Evolutionary conservation across 2,888 invertebrate genomes (phyloP).

Genomic region (Endomychus coccineus): DNA sequence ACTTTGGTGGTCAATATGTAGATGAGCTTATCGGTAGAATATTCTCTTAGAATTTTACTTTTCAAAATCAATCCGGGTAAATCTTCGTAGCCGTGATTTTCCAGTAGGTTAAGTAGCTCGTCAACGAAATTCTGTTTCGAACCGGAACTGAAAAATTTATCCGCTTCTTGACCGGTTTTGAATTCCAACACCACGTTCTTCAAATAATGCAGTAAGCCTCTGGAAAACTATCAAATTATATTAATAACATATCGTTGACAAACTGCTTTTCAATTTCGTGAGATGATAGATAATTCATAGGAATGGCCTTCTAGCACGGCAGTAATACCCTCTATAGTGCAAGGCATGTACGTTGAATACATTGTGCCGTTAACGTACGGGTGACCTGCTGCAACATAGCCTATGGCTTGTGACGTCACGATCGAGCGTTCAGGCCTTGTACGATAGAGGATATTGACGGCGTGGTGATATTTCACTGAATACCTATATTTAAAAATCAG

Average conservation of each 20-base stretch:
- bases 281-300: too few relatives aligned
- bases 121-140: slow-evolving; percentile 41
- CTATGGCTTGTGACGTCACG: too few relatives aligned
- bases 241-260: too few relatives aligned
- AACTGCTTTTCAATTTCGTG: too few relatives aligned
- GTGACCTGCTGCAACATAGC: too few relatives aligned
- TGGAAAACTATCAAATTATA: slow-evolving; percentile 31
- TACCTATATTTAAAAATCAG: neutral
- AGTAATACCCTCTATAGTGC: too few relatives aligned
- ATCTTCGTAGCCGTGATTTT: slow-evolving; percentile 41
- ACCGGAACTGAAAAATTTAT: slow-evolving; percentile 40
- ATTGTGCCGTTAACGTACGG: too few relatives aligned
- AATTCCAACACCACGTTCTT: slow-evolving; percentile 40
- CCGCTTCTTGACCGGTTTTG: slow-evolving; percentile 43
- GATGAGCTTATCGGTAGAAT: slow-evolving; percentile 50
- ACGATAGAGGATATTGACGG: too few relatives aligned
- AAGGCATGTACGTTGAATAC: too few relatives aligned
- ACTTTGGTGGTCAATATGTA: slow-evolving; percentile 39
- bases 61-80: slow-evolving; percentile 47
- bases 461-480: too few relatives aligned
- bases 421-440: too few relatives aligned
- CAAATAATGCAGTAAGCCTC: slow-evolving; percentile 40
- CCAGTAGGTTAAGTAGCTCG: slow-evolving; percentile 41
- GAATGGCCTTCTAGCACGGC: too few relatives aligned
- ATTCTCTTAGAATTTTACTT: slow-evolving; percentile 48